Evolutionary conservation across 2,113 vertebrate genomes (phyloP), one percentile per base, ranked within the genome.

Genomic region (Todiramphus chloris): DNA sequence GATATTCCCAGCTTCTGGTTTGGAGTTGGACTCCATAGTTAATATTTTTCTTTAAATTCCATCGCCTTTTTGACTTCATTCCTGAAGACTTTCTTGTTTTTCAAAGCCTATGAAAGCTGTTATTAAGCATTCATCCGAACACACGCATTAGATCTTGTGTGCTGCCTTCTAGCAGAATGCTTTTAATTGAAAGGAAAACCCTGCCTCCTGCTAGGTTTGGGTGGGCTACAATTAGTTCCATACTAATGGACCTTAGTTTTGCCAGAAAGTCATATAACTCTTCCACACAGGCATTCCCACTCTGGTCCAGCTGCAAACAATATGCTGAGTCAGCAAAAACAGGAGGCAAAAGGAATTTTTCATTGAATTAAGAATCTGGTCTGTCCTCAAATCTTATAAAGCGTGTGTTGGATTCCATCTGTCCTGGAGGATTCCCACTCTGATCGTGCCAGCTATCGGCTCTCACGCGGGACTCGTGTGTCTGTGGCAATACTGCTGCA

Each of bases 171-270:
- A 94, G 83, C 83, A 95, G 69, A 97, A 96, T 86, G 74, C 73
- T 93, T 96, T 91, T 96, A 95, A 96, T 93, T 96, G 96, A 82
- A 92, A 87, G 89, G 83, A 89, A 96, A 96, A 89, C 80, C 66
- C 80, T 18, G 76, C 92, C 92, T 96, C 91, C 88, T 93, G 89
- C 95, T 97, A 96, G 90, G 95, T 96, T 97, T 96, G 96, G 90
- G 96, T 93, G 96, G 96, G 90, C 92, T 96, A 92, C 96, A 95
- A 96, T 95, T 93, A 96, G 66, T 97, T 96, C 95, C 95, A 93
- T 94, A 91, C 83, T 82, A 86, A 69, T 53, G 51, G 25, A 53
- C 28, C 51, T 94, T 95, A 82, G 77, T 94, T 94, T 94, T 92
- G 79, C 92, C 96, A 97, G 80, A 95, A 93, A 96, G 90, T 78